Conservation (phyloP, 2,797 vertebrate species). For the Silurus lanzhouensis region DNA sequence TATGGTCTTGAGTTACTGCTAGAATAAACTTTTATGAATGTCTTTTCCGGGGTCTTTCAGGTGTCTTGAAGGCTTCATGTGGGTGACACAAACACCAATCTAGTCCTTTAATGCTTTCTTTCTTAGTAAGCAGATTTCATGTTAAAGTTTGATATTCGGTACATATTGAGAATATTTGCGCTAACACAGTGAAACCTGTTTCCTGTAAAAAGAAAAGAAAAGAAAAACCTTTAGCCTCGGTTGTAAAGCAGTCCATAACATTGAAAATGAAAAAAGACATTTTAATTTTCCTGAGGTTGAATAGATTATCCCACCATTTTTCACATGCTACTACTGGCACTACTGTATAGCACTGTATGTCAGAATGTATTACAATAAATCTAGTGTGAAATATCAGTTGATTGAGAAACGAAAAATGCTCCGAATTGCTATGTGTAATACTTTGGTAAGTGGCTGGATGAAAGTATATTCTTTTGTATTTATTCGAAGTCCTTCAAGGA, state of each 20-base stretch:
- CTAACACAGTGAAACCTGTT: not conserved
- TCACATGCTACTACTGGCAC: not conserved
- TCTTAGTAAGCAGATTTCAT: not conserved
- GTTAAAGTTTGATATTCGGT: conserved; percentile 1
- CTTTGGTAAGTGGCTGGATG: not conserved
- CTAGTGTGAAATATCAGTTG: conserved; percentile 5
- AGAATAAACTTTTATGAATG: not conserved
- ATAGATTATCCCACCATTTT: not conserved
- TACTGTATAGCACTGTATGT: not conserved
- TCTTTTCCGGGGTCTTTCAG: not conserved
- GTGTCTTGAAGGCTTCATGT: not conserved
- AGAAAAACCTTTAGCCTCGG: not conserved
- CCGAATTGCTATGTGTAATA: not conserved
- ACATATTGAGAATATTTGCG: not conserved
- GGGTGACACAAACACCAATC: not conserved
- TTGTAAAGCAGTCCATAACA: conserved; percentile 11
- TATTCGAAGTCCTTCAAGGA: not conserved
- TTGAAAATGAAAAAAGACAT: not conserved
- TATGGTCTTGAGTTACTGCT: not conserved
- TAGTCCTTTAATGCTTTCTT: not conserved
- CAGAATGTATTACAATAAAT: not conserved
- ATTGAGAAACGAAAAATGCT: not conserved
- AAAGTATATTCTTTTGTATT: conserved; percentile 4
- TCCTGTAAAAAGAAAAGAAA: not conserved
- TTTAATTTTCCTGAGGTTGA: conserved; percentile 9